Base-by-base conservation (phyloP, 2,113 vertebrate genomes). In the Prunella fulvescens region DNA sequence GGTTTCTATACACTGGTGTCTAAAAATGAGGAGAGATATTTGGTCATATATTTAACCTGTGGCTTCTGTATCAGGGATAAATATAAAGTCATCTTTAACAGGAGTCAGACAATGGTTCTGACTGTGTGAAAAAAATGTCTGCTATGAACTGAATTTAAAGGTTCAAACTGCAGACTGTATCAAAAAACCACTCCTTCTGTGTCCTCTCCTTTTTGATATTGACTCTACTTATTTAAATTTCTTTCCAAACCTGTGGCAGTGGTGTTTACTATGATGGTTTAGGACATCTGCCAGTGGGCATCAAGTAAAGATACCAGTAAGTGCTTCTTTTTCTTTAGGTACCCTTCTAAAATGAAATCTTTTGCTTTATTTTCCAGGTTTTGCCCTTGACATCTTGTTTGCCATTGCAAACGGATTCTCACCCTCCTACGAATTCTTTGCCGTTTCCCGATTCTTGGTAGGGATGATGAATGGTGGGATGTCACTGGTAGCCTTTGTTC, bases 381-480 rank as follows among this genome's bases (percentile, higher is more conserved):
- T 98, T 95, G 97, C 97, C 5, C 97, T 98, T 73, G 98, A 98
- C 93, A 97, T 98, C 78, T 57, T 98, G 80, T 98, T 98, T 97
- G 98, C 98, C 35, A 64, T 98, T 61, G 96, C 97, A 90, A 98
- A 98, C 77, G 98, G 98, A 45, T 96, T 98, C 80, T 98, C 98
- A 10, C 98, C 98, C 11, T 98, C 98, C 0, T 98, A 98, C 8
- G 97, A 97, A 53, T 97, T 98, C 89, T 98, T 98, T 77, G 97
- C 97, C 4, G 5, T 90, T 60, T 98, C 98, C 60, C 98, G 98
- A 48, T 98, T 98, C 96, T 86, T 98, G 89, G 98, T 98, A 40
- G 98, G 98, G 42, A 25, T 98, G 88, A 98, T 98, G 98, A 98
- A 98, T 62, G 98, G 98, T 73, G 98, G 98, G 66, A 98, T 98